Conservation (phyloP, 2,888 invertebrate species). For the Drosophila diplacantha region DNA sequence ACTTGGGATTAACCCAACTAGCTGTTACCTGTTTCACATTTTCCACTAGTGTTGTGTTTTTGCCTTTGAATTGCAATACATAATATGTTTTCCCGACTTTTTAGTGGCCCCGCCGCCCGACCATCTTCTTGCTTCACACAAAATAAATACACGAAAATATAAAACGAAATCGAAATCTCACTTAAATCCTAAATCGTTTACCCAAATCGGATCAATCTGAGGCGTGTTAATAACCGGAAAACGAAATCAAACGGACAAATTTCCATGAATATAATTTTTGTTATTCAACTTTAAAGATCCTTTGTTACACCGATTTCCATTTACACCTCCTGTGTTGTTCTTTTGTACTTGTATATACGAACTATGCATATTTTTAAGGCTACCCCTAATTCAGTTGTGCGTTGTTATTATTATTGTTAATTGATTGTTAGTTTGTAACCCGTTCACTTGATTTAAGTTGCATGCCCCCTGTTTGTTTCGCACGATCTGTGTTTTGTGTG, state of each 20-base stretch:
- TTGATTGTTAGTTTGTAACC: conserved; percentile 10
- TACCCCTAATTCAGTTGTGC: conserved; percentile 5
- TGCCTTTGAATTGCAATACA: conserved; percentile 25
- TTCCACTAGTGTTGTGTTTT: conserved; percentile 28
- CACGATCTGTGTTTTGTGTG: conserved; percentile 9
- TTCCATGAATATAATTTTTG: conserved; percentile 39
- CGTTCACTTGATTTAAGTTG: conserved; percentile 10
- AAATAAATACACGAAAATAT: not conserved
- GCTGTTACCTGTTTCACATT: conserved; percentile 34
- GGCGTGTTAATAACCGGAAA: not conserved
- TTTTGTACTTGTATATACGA: conserved; percentile 4
- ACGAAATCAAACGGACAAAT: not conserved
- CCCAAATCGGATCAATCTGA: not conserved
- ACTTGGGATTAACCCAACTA: conserved; percentile 20
- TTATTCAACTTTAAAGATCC: conserved; percentile 34
- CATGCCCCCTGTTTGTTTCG: conserved; percentile 15
- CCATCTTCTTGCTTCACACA: conserved; percentile 10
- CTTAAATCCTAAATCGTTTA: not conserved
- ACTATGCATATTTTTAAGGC: conserved; percentile 8
- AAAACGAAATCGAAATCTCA: not conserved
- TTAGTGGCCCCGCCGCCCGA: conserved; percentile 16
- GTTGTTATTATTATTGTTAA: not conserved
- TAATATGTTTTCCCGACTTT: conserved; percentile 21
- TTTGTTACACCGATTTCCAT: conserved; percentile 12
- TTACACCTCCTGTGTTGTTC: conserved; percentile 9